Evolutionary conservation across 2,113 vertebrate species (phyloP).

Genomic region (Rissa tridactyla): DNA sequence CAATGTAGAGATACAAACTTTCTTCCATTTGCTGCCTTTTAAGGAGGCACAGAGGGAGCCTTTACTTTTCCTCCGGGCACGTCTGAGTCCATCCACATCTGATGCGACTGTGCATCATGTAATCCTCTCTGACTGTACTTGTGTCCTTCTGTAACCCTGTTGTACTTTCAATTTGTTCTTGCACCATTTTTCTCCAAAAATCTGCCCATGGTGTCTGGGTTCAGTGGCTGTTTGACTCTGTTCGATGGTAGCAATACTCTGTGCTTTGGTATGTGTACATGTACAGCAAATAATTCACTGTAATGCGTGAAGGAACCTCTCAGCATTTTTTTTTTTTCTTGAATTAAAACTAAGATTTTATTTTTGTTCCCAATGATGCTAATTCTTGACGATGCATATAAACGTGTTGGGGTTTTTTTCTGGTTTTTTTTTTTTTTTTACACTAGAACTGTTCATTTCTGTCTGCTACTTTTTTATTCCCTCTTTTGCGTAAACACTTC

Average conservation of each 20-base stretch:
- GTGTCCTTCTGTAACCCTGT: background rate
- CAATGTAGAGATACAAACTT: background rate
- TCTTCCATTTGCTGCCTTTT: background rate
- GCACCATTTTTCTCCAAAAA: background rate
- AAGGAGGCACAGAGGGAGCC: background rate
- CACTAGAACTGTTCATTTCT: background rate
- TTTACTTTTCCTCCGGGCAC: background rate
- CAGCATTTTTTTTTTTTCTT: background rate
- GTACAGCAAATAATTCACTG: background rate
- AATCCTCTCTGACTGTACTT: background rate
- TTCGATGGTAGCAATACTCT: background rate
- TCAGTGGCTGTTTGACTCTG: background rate
- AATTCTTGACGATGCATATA: background rate
- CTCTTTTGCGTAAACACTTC: conserved; percentile 10
- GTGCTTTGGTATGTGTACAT: background rate
- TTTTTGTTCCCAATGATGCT: background rate
- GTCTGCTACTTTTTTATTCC: background rate
- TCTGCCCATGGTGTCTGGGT: background rate
- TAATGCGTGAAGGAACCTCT: background rate
- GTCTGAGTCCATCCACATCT: background rate
- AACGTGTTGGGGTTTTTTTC: accelerated
- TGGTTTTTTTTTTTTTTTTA: background rate
- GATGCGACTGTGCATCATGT: background rate
- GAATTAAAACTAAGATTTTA: background rate
- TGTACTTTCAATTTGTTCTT: background rate